Base-by-base conservation (phyloP, 2,113 vertebrate species). In the Rhagologus leucostigma region DNA sequence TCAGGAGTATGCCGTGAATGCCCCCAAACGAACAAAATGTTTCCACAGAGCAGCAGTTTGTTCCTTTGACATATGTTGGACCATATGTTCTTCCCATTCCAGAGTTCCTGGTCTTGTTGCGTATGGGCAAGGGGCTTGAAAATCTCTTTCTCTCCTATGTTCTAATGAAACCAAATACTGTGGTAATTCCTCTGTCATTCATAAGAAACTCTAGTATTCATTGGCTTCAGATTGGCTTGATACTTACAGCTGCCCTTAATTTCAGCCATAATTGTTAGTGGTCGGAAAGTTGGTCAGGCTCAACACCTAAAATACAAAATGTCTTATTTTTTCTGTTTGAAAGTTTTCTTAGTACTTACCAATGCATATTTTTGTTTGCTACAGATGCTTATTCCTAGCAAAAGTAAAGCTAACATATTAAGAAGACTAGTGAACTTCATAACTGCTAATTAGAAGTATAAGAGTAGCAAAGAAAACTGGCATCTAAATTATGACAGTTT, bases 1-100 rank as follows among this genome's bases (percentile, higher is more conserved):
- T 68, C 52, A 86, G 39, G 67, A 93, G 29, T 91, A 42, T 90
- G 63, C 42, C 1, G 0, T 37, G 67, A 85, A 46, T 93, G 82
- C n/a, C 68, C 49, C 47, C 3, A 6, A 19, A 52, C 1, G 0
- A 89, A 15, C 77, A 89, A 47, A 59, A 11, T 19, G 19, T 24
- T 95, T 95, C 78, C 94, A 68, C 59, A 76, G 50, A 94, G 90
- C 50, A 77, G 67, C 82, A 74, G 39, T 81, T 94, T 64, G 63
- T 93, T 95, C 85, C 64, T 94, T 67, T 64, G 56, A 56, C 75
- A 52, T 90, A 44, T 63, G 56, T 74, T 81, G 87, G 56, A 76
- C 87, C 78, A 68, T 96, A 74, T 84, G 88, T 56, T 95, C 73
- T 93, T 91, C 76, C 57, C 42, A 7, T 91, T 85, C 59, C 83